Evolutionary conservation across 1,140 invertebrate genomes (phyloP).

Genomic region (Drosophila leontia): DNA sequence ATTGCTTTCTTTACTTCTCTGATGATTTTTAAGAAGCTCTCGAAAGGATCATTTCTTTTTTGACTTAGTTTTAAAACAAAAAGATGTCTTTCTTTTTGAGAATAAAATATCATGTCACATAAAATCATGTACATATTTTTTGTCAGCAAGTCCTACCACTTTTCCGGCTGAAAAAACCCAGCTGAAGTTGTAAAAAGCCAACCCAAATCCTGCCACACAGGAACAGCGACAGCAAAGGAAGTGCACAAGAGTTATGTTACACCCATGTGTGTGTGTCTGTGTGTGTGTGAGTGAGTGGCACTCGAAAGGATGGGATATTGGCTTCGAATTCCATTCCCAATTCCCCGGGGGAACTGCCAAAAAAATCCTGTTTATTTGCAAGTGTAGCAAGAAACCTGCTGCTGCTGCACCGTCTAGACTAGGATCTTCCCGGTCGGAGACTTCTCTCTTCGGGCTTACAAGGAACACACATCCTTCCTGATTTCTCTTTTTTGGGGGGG

Average conservation of each 20-base stretch:
- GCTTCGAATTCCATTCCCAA: slow-evolving; percentile 27
- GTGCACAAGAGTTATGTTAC: slow-evolving; percentile 14
- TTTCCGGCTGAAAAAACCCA: slow-evolving; percentile 14
- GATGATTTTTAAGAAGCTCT: not conserved
- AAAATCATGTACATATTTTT: slow-evolving; percentile 10
- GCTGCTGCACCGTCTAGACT: slow-evolving; percentile 26
- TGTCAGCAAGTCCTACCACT: slow-evolving; percentile 6
- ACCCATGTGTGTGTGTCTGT: not conserved
- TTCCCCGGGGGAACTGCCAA: slow-evolving; percentile 22
- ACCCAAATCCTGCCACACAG: slow-evolving; percentile 5
- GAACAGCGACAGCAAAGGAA: slow-evolving; percentile 11
- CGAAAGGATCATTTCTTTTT: too few species aligned
- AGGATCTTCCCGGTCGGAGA: slow-evolving; percentile 7
- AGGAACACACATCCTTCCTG: not conserved
- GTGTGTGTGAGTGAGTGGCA: not conserved
- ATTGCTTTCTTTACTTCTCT: not conserved
- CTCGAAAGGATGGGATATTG: not conserved
- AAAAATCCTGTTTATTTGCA: slow-evolving; percentile 41
- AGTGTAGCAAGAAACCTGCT: slow-evolving; percentile 7
- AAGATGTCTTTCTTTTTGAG: not conserved
- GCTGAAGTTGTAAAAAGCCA: slow-evolving; percentile 6
- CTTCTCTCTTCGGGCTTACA: not conserved
- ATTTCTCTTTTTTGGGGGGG: not conserved
- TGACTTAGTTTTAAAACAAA: not conserved
- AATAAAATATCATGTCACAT: not conserved